phyloP scores from a whole-genome alignment of 1,140 invertebrate genomes.

The Megathymus violae region DNA sequence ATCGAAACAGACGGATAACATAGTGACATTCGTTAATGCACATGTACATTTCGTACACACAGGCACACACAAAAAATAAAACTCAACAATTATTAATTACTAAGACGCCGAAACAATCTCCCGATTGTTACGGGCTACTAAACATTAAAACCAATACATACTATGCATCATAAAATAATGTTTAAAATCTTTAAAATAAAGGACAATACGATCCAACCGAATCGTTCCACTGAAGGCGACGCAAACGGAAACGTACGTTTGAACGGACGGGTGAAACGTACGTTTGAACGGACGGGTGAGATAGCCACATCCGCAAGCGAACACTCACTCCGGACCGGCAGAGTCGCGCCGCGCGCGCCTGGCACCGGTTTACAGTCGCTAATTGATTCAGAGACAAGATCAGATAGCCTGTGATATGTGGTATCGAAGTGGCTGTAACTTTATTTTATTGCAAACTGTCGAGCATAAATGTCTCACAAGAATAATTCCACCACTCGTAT shows the following conservation, averaged over 20 bases:
- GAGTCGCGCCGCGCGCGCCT: neutral
- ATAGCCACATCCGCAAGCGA: constrained; percentile 16
- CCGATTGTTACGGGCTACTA: too few relatives aligned
- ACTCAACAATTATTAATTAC: too few relatives aligned
- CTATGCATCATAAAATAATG: too few relatives aligned
- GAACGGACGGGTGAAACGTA: constrained; percentile 16
- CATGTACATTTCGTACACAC: too few relatives aligned
- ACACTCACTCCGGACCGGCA: neutral
- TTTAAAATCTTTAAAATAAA: too few relatives aligned
- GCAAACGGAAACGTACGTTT: neutral
- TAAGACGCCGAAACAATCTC: too few relatives aligned
- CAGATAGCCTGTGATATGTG: constrained; percentile 25
- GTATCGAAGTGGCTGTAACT: neutral
- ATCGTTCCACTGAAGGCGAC: too few relatives aligned
- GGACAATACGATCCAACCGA: too few relatives aligned
- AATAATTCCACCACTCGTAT: neutral
- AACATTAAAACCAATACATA: too few relatives aligned
- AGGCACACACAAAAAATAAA: too few relatives aligned
- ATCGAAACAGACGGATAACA: too few relatives aligned
- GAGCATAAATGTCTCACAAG: neutral
- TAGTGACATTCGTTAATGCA: too few relatives aligned
- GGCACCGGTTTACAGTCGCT: constrained; percentile 15
- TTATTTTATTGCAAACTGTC: neutral
- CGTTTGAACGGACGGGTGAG: constrained; percentile 19
- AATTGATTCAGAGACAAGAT: constrained; percentile 35